Evolutionary conservation across 2,113 vertebrate genomes (phyloP).

Genomic region (Paradoxurus hermaphroditus): DNA sequence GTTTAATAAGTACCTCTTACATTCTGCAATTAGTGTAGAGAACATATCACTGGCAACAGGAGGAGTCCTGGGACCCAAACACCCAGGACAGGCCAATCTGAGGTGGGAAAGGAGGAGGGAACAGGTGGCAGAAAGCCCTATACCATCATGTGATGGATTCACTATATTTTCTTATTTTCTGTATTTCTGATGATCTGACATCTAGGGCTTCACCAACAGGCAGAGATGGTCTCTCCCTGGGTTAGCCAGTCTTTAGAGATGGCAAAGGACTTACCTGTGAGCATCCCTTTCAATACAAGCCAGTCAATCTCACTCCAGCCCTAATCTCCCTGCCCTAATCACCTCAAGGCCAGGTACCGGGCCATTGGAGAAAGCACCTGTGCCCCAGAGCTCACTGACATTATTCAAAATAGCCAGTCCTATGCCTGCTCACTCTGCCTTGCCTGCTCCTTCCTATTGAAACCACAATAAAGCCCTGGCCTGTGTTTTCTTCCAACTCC

Average conservation of each 20-base stretch:
- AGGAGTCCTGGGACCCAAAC: background rate
- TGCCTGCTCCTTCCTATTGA: background rate
- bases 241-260: background rate
- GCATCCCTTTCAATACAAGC: background rate
- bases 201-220: background rate
- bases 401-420: background rate
- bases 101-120: background rate
- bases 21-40: background rate
- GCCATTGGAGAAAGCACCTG: background rate
- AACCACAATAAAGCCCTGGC: background rate
- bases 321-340: background rate
- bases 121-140: too few species aligned
- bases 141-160: too few species aligned
- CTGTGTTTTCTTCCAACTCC: background rate
- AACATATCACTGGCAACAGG: background rate
- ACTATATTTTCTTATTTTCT: background rate
- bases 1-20: background rate
- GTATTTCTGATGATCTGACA: background rate
- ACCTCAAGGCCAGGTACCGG: background rate
- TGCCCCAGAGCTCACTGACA: background rate
- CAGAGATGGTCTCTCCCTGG: background rate
- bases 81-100: background rate
- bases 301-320: background rate
- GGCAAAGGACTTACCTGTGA: background rate
- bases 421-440: background rate